A percentile compares a stretch with the other conserved stretches of the same genome.
Conservation (phyloP, 2,888 invertebrate genomes). For the Pseudococcus longispinus region DNA sequence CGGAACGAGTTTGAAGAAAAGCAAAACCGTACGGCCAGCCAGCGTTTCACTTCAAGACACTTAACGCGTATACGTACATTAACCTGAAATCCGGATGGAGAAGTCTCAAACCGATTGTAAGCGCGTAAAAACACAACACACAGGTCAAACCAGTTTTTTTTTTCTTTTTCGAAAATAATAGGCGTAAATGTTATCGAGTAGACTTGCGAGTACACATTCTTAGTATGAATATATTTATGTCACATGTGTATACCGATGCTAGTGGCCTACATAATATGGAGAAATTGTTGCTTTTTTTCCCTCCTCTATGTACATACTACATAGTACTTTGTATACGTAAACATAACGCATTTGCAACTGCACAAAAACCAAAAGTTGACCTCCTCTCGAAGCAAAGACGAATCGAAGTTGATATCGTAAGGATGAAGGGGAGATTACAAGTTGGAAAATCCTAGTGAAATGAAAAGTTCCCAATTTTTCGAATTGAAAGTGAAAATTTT, state of each 20-base stretch:
- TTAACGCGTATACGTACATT: conserved; percentile 20
- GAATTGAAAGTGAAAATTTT: too few relatives aligned
- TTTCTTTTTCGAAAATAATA: conserved; percentile 40
- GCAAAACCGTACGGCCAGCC: conserved; percentile 26
- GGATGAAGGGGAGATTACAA: too few relatives aligned
- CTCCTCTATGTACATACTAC: not conserved
- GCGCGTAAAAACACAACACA: conserved; percentile 16
- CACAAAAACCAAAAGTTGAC: not conserved
- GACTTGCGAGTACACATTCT: conserved; percentile 27
- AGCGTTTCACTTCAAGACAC: conserved; percentile 40
- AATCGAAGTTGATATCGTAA: too few relatives aligned
- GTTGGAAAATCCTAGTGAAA: too few relatives aligned
- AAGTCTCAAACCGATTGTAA: conserved; percentile 21
- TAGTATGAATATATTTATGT: conserved; percentile 32
- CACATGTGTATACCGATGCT: conserved; percentile 40
- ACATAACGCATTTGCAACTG: not conserved
- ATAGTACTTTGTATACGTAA: not conserved
- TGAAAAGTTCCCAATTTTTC: too few relatives aligned
- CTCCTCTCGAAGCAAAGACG: too few relatives aligned
- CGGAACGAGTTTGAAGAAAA: conserved; percentile 36
- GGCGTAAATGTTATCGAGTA: conserved; percentile 38
- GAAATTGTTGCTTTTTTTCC: not conserved
- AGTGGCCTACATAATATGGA: conserved; percentile 26
- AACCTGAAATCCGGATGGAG: conserved; percentile 40
- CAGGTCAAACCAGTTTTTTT: conserved; percentile 42